Evolutionary conservation across 2,888 invertebrate species (phyloP).

Genomic region (Octonoba sinensis): DNA sequence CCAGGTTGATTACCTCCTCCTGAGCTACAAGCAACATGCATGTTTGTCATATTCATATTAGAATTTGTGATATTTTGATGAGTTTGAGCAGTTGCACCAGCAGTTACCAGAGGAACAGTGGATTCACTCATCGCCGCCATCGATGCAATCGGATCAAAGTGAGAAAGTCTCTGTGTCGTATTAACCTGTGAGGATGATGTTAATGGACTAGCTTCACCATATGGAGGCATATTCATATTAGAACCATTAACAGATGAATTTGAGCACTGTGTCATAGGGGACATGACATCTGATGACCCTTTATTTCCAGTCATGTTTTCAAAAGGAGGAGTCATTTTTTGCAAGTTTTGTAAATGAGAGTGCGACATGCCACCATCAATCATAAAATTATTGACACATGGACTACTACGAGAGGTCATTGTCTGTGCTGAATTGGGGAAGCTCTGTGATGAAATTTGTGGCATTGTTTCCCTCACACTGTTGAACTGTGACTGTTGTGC

Average conservation of each 20-base stretch:
- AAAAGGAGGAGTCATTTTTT: slow-evolving; percentile 67
- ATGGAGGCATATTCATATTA: slow-evolving; percentile 44
- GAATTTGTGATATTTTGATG: slow-evolving; percentile 66
- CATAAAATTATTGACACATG: slow-evolving; percentile 52
- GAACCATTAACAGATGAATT: slow-evolving; percentile 51
- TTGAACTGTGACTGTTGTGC: slow-evolving; percentile 41
- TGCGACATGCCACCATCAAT: slow-evolving; percentile 59
- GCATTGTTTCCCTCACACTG: slow-evolving; percentile 40
- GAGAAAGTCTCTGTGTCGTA: slow-evolving; percentile 71
- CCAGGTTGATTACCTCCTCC: slow-evolving; percentile 67
- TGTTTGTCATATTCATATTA: slow-evolving; percentile 66
- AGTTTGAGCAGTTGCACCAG: slow-evolving; percentile 75
- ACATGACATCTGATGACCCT: slow-evolving; percentile 52
- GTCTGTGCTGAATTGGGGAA: slow-evolving; percentile 61
- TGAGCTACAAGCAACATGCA: slow-evolving; percentile 64
- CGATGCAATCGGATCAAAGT: slow-evolving; percentile 93
- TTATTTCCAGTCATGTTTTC: slow-evolving; percentile 61
- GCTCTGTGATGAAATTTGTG: slow-evolving; percentile 40
- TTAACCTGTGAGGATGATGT: slow-evolving; percentile 46
- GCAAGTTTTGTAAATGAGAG: slow-evolving; percentile 66
- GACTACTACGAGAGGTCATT: slow-evolving; percentile 39
- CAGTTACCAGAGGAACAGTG: slow-evolving; percentile 73
- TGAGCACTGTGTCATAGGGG: slow-evolving; percentile 50
- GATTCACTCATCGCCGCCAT: slow-evolving; percentile 95
- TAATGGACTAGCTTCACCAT: slow-evolving; percentile 54